A percentile compares a stretch with the other conserved stretches of the same genome.
Conservation (phyloP, 2,113 vertebrate genomes). For the Pavo muticus region DNA sequence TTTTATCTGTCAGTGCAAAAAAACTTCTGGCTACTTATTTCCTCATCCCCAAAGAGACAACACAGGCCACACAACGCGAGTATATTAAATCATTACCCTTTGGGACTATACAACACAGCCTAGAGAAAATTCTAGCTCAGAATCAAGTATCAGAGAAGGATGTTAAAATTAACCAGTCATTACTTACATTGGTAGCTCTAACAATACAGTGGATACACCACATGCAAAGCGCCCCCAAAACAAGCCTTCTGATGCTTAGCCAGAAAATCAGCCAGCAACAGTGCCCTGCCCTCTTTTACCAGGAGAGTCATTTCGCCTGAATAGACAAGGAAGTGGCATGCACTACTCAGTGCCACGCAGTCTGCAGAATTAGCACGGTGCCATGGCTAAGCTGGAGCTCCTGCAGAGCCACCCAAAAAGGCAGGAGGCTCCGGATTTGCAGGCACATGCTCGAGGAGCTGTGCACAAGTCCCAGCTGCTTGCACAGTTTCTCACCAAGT, state of each 20-base stretch:
- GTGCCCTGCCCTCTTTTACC: background rate
- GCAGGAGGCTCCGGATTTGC: background rate
- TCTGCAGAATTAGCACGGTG: background rate
- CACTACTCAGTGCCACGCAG: background rate
- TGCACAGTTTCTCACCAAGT: background rate
- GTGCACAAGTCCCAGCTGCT: background rate
- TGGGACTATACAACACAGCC: background rate
- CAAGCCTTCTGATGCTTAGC: background rate
- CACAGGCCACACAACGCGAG: background rate
- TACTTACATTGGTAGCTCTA: background rate
- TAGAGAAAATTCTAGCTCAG: background rate
- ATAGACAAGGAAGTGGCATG: background rate
- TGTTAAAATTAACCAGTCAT: background rate
- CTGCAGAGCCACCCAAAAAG: background rate
- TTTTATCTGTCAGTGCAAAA: background rate
- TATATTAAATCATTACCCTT: background rate
- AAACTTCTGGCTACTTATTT: background rate
- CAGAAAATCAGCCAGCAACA: background rate
- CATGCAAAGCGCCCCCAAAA: background rate
- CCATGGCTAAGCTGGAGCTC: background rate
- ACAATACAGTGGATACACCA: background rate
- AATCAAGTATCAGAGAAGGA: background rate
- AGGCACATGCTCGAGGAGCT: background rate
- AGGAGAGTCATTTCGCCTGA: background rate
- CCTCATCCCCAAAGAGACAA: background rate